Percentiles rank a stretch among this genome's conserved stretches.
Evolutionary conservation across 2,113 vertebrate genomes (phyloP).

Genomic region (Clarias magur): DNA sequence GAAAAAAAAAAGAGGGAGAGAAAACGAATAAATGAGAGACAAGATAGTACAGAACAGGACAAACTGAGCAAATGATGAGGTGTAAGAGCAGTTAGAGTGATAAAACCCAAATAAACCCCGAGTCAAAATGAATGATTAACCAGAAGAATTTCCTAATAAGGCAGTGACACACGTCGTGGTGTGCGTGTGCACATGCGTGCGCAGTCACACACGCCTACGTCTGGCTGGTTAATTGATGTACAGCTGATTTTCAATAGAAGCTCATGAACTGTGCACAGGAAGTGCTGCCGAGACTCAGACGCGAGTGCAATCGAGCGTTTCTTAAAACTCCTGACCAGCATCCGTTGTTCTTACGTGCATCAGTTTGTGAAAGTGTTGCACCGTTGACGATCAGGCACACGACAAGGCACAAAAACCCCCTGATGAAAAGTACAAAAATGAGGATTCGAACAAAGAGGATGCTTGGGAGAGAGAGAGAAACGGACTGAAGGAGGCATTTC

Average conservation of each 20-base stretch:
- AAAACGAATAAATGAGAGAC: too few species aligned
- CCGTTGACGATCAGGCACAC: background rate
- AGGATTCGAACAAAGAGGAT: slow-evolving; percentile 2
- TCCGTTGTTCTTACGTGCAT: slow-evolving; percentile 21
- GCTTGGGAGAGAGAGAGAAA: background rate
- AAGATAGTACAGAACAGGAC: background rate
- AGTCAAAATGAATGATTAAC: background rate
- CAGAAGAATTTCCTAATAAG: slow-evolving; percentile 58
- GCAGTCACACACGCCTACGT: slow-evolving; percentile 1
- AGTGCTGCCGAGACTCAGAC: background rate
- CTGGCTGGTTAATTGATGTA: slow-evolving; percentile 3
- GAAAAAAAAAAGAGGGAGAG: too few species aligned
- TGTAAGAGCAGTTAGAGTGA: background rate
- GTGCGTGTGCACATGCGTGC: background rate
- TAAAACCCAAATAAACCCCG: background rate
- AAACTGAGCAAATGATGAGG: background rate
- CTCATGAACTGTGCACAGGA: slow-evolving; percentile 21
- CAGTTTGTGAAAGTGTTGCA: background rate
- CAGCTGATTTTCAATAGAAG: slow-evolving; percentile 42
- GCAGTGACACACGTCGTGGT: slow-evolving; percentile 39
- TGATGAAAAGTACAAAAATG: background rate
- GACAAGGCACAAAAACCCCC: background rate
- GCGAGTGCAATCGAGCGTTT: slow-evolving; percentile 19
- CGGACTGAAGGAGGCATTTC: background rate
- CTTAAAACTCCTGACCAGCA: slow-evolving; percentile 36